Conservation (phyloP, 2,113 vertebrate genomes). For the Cyprinus carpio region DNA sequence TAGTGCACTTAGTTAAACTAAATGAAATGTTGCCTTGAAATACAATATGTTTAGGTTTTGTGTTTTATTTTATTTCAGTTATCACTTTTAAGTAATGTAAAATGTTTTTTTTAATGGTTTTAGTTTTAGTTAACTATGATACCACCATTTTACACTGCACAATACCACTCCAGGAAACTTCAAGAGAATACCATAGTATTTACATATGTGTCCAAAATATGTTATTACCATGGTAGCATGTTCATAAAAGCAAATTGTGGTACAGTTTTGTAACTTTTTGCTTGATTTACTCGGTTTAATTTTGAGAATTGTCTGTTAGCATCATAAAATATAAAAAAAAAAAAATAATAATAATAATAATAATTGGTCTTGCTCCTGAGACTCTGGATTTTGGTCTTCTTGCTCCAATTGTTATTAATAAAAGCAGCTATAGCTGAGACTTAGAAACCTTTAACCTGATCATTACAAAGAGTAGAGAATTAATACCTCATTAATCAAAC, state of each 20-base stretch:
- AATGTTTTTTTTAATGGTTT: too few species aligned
- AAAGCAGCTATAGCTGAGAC: slow-evolving; percentile 11
- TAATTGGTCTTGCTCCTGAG: background rate
- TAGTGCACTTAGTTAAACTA: background rate
- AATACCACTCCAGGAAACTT: too few species aligned
- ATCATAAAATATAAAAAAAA: background rate
- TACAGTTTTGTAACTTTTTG: background rate
- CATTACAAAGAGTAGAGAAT: slow-evolving; percentile 41
- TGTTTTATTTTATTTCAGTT: too few species aligned
- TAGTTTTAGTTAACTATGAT: too few species aligned
- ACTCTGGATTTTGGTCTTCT: background rate
- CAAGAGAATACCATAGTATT: background rate
- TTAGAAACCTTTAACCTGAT: slow-evolving; percentile 44
- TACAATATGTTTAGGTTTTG: too few species aligned
- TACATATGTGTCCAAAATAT: background rate
- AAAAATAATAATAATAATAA: background rate
- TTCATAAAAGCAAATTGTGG: background rate
- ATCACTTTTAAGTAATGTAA: background rate
- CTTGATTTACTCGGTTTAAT: background rate
- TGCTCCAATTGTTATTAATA: slow-evolving; percentile 36
- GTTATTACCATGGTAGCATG: background rate
- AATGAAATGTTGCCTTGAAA: background rate
- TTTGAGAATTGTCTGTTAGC: background rate
- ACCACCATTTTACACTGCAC: too few species aligned
- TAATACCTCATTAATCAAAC: slow-evolving; percentile 49